These are phyloP conservation scores for Phacellophora camtschatica DNA, from an alignment of 30 jellyfish, hydroid and myxozoan species.

Conservation along the genomic window DNA sequence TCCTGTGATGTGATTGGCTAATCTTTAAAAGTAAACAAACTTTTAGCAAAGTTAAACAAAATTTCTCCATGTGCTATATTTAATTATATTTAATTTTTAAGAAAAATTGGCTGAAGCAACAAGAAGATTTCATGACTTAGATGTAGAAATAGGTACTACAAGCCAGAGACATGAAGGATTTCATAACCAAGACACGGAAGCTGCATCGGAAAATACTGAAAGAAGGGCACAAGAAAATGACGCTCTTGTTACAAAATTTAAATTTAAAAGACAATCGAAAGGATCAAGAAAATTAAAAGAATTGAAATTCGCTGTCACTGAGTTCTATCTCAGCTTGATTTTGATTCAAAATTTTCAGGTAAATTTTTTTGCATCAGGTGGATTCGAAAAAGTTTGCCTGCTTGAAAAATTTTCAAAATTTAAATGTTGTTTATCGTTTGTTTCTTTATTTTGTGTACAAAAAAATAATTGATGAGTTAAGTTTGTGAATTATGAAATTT, in stretches of 20 bases:
- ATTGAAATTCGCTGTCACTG: constrained; percentile 86
- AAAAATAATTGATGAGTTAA: too few relatives aligned
- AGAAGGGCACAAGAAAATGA: background rate
- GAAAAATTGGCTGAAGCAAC: constrained; percentile 96
- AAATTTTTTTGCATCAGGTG: background rate
- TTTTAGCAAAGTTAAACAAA: too few relatives aligned
- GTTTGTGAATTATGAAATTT: too few relatives aligned
- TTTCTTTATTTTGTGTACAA: too few relatives aligned
- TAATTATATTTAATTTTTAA: constrained; percentile 33
- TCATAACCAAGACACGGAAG: constrained; percentile 1
- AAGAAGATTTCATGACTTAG: constrained; percentile 78
- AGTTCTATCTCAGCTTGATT: constrained; percentile 82
- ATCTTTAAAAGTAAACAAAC: background rate
- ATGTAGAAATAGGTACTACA: constrained; percentile 52
- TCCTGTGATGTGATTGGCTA: too few relatives aligned
- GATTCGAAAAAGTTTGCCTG: too few relatives aligned
- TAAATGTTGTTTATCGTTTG: too few relatives aligned
- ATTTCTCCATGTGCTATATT: too few relatives aligned
- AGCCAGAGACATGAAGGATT: constrained; percentile 3
- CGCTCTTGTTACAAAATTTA: background rate
- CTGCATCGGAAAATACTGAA: background rate
- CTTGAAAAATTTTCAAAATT: too few relatives aligned
- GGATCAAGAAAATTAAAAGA: constrained; percentile 71
- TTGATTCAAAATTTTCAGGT: constrained; percentile 91
- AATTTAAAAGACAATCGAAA: constrained; percentile 4